Evolutionary conservation across 2,888 invertebrate genomes (phyloP).

Genomic region (Fragum fragum): DNA sequence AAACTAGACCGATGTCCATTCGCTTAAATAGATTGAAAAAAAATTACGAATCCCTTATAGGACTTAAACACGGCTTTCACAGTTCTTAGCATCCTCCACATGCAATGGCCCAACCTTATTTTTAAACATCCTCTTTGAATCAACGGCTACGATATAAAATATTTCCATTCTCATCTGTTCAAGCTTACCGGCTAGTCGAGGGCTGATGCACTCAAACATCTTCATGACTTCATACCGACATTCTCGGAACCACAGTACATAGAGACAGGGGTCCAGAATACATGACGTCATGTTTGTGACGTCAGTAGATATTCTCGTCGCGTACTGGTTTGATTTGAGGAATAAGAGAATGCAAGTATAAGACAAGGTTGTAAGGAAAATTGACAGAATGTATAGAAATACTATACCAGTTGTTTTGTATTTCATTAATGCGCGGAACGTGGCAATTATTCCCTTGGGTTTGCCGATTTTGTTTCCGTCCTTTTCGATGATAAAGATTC

Average conservation of each 20-base stretch:
- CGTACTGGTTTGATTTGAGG: not conserved
- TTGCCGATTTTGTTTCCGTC: not conserved
- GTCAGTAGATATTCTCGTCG: not conserved
- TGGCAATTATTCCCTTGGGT: not conserved
- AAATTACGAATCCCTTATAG: no score
- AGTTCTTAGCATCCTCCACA: not conserved
- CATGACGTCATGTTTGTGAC: constrained; percentile 7
- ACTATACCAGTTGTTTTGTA: constrained; percentile 44
- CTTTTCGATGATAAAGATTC: constrained; percentile 39
- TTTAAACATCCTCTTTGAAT: not conserved
- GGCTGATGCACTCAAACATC: not conserved
- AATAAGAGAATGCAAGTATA: constrained; percentile 22
- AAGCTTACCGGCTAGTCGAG: not conserved
- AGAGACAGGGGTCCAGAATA: constrained; percentile 11
- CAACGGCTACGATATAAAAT: constrained; percentile 6
- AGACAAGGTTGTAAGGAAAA: constrained; percentile 22
- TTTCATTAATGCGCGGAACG: constrained; percentile 2
- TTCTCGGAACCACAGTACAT: constrained; percentile 18
- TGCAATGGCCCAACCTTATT: not conserved
- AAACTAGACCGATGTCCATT: no score
- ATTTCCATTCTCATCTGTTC: constrained; percentile 28
- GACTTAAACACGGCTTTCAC: no score
- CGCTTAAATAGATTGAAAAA: no score
- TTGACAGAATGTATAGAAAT: constrained; percentile 39
- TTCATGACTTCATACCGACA: constrained; percentile 18